Conservation (phyloP, 2,113 vertebrate genomes). For the Daphoenositta chrysoptera region DNA sequence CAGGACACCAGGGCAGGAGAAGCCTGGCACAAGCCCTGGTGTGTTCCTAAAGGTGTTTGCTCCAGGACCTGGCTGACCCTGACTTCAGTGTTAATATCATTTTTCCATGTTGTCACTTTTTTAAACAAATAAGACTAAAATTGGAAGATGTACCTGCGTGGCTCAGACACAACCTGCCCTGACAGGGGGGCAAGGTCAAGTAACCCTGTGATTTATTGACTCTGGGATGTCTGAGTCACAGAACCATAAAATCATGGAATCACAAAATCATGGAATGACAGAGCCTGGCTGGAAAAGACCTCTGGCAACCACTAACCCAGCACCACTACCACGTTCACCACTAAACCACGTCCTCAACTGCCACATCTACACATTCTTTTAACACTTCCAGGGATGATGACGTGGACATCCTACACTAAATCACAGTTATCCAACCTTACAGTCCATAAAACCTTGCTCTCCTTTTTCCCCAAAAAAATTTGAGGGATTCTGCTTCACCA, state of each 20-base stretch:
- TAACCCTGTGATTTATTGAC: not conserved
- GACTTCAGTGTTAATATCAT: not conserved
- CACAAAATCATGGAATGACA: not conserved
- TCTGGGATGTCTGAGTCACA: not conserved
- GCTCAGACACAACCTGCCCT: not conserved
- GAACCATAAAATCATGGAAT: not conserved
- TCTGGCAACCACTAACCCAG: not conserved
- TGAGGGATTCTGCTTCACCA: not conserved
- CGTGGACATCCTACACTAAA: not conserved
- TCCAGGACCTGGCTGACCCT: not conserved
- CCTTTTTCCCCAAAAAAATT: not conserved
- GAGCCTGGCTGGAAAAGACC: not conserved
- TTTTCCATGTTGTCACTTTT: not conserved
- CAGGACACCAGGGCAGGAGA: not conserved
- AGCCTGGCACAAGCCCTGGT: not conserved
- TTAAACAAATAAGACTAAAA: not conserved
- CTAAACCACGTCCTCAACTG: not conserved
- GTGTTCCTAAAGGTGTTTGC: not conserved
- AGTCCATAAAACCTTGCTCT: not conserved
- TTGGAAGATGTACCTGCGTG: fast-evolving
- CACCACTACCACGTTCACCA: not conserved
- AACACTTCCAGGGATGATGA: not conserved
- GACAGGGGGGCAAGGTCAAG: not conserved
- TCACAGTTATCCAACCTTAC: not conserved
- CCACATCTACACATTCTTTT: not conserved